Evolutionary conservation across 1,140 invertebrate genomes (phyloP).

Genomic region (Drosophila simulans): DNA sequence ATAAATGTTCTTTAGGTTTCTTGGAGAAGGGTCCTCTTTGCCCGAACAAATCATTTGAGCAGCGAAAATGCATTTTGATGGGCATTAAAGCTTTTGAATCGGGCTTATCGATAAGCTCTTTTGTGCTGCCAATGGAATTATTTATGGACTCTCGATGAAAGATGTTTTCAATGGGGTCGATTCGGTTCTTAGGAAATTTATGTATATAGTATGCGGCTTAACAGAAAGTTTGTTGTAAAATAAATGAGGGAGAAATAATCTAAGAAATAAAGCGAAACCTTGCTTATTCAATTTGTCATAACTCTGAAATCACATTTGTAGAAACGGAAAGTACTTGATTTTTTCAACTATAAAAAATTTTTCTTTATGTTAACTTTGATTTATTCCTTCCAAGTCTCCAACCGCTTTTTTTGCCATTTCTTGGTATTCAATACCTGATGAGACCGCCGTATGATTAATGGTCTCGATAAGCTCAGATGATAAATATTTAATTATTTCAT

Average conservation of each 20-base stretch:
- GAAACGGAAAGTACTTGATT: neutral
- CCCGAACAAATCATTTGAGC: slow-evolving; percentile 36
- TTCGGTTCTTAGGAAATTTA: neutral
- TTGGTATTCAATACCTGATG: slow-evolving; percentile 25
- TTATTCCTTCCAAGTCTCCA: slow-evolving; percentile 10
- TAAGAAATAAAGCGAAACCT: neutral
- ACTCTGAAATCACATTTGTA: neutral
- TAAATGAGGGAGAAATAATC: slow-evolving; percentile 14
- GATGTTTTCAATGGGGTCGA: slow-evolving; percentile 9
- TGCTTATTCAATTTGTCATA: neutral
- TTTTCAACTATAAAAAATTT: neutral
- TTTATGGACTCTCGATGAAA: slow-evolving; percentile 52
- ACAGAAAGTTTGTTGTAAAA: slow-evolving; percentile 8
- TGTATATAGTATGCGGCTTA: neutral
- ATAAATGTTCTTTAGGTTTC: slow-evolving; percentile 53
- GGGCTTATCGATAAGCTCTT: slow-evolving; percentile 59
- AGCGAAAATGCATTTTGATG: slow-evolving; percentile 67
- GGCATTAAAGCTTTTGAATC: slow-evolving; percentile 64
- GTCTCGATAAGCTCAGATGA: slow-evolving; percentile 38
- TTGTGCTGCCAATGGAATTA: slow-evolving; percentile 53
- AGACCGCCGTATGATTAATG: slow-evolving; percentile 38
- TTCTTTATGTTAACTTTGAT: slow-evolving; percentile 20
- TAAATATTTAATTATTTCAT: slow-evolving; percentile 57
- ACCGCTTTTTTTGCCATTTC: slow-evolving; percentile 5
- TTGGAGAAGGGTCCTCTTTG: slow-evolving; percentile 1